Evolutionary conservation across 1,140 invertebrate species (phyloP).

Genomic region (Leptinotarsa undecemlineata): DNA sequence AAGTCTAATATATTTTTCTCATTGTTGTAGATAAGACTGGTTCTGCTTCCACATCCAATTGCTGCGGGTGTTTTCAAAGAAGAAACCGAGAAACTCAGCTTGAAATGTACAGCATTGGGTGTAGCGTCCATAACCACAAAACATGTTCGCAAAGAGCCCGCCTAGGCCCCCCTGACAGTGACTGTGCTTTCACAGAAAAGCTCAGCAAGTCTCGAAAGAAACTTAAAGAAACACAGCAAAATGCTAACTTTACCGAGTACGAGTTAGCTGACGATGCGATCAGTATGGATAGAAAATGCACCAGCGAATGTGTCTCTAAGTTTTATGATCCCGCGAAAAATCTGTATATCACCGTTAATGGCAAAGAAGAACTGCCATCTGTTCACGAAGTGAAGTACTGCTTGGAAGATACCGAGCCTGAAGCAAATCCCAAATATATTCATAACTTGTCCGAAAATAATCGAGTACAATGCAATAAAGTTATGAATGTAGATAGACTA

Average conservation of each 20-base stretch:
- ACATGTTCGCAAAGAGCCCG: conserved; percentile 50
- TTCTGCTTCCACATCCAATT: conserved; percentile 55
- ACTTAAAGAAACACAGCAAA: conserved; percentile 39
- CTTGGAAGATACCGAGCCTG: conserved; percentile 28
- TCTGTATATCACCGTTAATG: conserved; percentile 63
- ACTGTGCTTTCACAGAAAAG: conserved; percentile 47
- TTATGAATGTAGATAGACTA: conserved; percentile 31
- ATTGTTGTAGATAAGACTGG: conserved; percentile 53
- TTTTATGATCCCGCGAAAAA: conserved; percentile 48
- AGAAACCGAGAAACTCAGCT: conserved; percentile 48
- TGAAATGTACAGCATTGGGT: conserved; percentile 48
- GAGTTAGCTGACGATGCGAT: conserved; percentile 65
- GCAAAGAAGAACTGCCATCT: conserved; percentile 70
- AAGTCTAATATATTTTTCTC: conserved; percentile 26
- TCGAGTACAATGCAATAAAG: background rate
- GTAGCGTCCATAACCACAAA: conserved; percentile 40
- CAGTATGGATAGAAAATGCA: conserved; percentile 55
- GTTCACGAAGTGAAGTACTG: conserved; percentile 49
- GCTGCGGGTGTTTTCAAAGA: conserved; percentile 53
- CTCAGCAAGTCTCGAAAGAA: conserved; percentile 38
- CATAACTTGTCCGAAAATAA: conserved; percentile 14
- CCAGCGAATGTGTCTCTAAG: conserved; percentile 25
- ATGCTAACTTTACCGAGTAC: conserved; percentile 54
- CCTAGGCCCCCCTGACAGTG: conserved; percentile 49
- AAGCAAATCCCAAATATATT: background rate